Evolutionary conservation across 2,113 vertebrate species (phyloP), one percentile per base, ranked within the genome.

Genomic region (Caretta caretta): DNA sequence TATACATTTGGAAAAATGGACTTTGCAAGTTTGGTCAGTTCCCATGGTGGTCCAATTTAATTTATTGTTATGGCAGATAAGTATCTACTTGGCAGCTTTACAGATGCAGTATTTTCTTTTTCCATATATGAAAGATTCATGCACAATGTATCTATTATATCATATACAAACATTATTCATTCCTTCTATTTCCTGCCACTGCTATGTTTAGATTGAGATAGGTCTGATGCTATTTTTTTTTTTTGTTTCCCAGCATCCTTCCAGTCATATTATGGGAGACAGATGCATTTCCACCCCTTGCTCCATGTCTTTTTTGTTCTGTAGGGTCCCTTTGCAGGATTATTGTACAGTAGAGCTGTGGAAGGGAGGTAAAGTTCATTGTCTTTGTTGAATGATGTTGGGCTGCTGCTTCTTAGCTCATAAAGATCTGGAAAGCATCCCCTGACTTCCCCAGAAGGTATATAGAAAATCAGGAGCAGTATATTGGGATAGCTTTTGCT

Each of bases 101-200:
- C 5, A 57, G 82, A 51, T 14, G 53, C 69, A n/a, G 48, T 27
- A 91, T 25, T 81, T 65, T 86, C 84, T 96, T 95, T n/a, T 69
- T 89, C n/a, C 84, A 80, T 92, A 59, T 38, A 72, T 94, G 56
- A 94, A 92, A 69, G 14, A 91, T 19, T 91, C 51, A 54, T 88
- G 90, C 92, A 84, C 42, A 85, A 59, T 17, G 56, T 20, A 35
- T 10, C 0, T 89, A 42, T 25, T 96, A 89, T 81, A 56, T 35
- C n/a, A 86, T 53, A 80, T 22, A 50, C 1, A 88, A 75, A 79
- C 7, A 84, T 92, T 79, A 89, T 84, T 19, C 29, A 90, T 92
- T 78, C 76, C 89, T 83, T 29, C 9, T 9, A 46, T 89, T 95
- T 87, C 42, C 8, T 87, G 8, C 25, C 10, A 19, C 38, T 27